These are phyloP conservation scores for Ochotona curzoniae DNA, from an alignment of 2,113 vertebrate species.

Conservation along the genomic window DNA sequence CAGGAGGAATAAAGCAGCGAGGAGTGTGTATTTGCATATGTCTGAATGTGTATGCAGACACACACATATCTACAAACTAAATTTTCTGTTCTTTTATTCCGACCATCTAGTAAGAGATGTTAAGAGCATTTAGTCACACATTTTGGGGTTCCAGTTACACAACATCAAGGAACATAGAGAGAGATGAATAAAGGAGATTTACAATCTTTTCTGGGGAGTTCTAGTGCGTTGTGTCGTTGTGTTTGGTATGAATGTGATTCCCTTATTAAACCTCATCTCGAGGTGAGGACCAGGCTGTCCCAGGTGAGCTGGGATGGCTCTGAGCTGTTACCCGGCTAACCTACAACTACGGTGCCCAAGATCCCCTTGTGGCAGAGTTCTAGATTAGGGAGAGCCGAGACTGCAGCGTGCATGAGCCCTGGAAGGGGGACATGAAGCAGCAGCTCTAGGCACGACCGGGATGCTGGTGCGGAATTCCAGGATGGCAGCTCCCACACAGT, in stretches of 20 bases:
- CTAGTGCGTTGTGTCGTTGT: too few species aligned
- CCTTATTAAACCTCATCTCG: background rate
- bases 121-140: background rate
- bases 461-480: background rate
- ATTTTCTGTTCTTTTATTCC: background rate
- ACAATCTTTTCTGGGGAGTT: background rate
- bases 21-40: background rate
- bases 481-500: background rate
- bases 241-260: background rate
- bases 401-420: background rate
- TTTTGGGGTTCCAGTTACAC: background rate
- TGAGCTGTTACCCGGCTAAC: fast-evolving
- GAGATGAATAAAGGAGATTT: background rate
- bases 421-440: background rate
- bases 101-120: background rate
- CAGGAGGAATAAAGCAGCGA: background rate
- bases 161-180: background rate
- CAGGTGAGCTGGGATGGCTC: background rate
- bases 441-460: background rate
- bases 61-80: background rate
- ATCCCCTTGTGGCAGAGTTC: background rate
- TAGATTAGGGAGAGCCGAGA: too few species aligned
- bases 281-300: background rate
- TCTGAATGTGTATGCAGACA: too few species aligned
- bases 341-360: background rate